Conservation (phyloP, 2,888 invertebrate species). For the Oeneis ivallda region DNA sequence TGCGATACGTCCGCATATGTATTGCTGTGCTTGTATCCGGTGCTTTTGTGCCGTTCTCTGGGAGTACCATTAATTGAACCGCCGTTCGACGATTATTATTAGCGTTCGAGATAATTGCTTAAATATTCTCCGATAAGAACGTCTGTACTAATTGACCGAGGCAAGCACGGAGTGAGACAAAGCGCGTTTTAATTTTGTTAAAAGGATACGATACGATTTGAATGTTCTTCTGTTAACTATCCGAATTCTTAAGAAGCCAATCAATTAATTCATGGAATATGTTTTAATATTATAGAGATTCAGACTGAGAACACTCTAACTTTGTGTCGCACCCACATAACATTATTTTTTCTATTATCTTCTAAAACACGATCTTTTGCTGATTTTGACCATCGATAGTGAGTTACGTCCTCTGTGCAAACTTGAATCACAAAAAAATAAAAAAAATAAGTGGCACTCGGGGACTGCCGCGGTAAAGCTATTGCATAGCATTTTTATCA, state of each 20-base stretch:
- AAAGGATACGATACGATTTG: background rate
- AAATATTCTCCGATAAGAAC: conserved; percentile 19
- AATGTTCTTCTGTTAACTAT: background rate
- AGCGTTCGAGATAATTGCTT: conserved; percentile 14
- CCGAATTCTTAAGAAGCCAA: background rate
- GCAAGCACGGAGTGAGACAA: conserved; percentile 2
- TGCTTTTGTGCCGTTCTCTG: conserved; percentile 34
- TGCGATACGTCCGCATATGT: conserved; percentile 36
- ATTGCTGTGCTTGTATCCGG: conserved; percentile 34
- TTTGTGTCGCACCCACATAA: too few relatives aligned
- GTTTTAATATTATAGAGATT: too few relatives aligned
- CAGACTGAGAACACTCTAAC: too few relatives aligned
- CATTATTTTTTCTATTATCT: too few relatives aligned
- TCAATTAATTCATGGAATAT: too few relatives aligned
- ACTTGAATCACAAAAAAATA: too few relatives aligned
- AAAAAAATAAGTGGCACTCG: too few relatives aligned
- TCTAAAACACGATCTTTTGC: too few relatives aligned
- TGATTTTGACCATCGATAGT: too few relatives aligned
- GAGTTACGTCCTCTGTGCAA: too few relatives aligned
- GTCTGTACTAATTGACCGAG: conserved; percentile 17
- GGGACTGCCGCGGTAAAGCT: too few relatives aligned
- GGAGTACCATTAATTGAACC: conserved; percentile 29
- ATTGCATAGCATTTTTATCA: too few relatives aligned
- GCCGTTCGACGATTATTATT: conserved; percentile 23
- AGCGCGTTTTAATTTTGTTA: background rate